A percentile compares a stretch with the other conserved stretches of the same genome.
phyloP scores from a whole-genome alignment of 2,113 vertebrate species.

The Damaliscus lunatus region DNA sequence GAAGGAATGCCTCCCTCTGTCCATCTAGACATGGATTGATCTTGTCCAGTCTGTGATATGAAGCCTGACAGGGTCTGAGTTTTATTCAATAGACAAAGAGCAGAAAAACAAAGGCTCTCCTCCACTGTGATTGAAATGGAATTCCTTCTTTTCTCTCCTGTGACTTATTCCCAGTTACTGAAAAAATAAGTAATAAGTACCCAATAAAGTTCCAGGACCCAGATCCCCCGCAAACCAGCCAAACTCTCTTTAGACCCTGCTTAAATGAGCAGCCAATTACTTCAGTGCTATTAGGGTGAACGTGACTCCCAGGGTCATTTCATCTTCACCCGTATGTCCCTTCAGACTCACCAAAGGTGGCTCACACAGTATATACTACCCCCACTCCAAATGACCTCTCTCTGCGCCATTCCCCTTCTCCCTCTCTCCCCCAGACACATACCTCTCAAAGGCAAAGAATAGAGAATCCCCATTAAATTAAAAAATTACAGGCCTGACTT shows the following conservation, averaged over 20 bases:
- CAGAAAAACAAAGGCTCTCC: background rate
- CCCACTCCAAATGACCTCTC: background rate
- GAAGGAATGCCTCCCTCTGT: background rate
- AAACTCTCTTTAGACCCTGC: background rate
- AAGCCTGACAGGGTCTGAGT: background rate
- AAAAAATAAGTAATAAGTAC: background rate
- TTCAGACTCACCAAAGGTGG: background rate
- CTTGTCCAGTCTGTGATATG: background rate
- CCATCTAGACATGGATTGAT: background rate
- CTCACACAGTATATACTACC: background rate
- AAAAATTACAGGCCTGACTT: background rate
- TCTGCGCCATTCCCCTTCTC: background rate
- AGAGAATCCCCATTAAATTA: background rate
- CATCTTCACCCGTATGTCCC: background rate
- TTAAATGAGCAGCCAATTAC: background rate
- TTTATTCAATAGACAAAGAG: background rate
- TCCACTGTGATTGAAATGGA: background rate
- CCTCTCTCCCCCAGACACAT: background rate
- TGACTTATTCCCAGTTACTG: background rate
- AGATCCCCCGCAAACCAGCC: background rate
- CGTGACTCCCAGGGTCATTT: background rate
- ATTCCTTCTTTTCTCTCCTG: background rate
- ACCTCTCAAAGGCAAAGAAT: background rate
- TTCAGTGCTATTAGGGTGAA: background rate
- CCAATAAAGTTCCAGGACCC: background rate